These are phyloP conservation scores for Panonychus citri DNA, from an alignment of 1,140 invertebrate genomes.

Conservation along the genomic window DNA sequence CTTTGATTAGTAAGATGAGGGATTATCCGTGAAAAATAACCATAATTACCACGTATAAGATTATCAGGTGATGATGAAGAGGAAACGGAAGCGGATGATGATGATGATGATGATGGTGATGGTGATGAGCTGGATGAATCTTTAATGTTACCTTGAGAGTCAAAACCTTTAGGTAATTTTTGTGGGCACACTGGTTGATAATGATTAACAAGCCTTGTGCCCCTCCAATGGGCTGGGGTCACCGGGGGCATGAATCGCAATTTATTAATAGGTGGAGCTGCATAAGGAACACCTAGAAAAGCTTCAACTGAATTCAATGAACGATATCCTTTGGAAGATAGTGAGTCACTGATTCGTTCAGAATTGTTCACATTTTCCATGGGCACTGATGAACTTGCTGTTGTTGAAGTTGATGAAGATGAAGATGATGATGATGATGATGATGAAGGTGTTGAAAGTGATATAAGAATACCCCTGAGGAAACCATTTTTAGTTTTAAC, in stretches of 20 bases:
- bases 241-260: slow-evolving; percentile 84
- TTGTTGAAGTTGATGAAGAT: background rate
- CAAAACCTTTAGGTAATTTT: slow-evolving; percentile 29
- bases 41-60: background rate
- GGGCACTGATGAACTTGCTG: background rate
- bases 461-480: background rate
- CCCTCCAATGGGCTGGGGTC: slow-evolving; percentile 47
- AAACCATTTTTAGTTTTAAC: slow-evolving; percentile 1
- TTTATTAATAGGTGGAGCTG: slow-evolving; percentile 64
- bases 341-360: background rate
- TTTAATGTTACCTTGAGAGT: background rate
- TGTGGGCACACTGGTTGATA: slow-evolving; percentile 22
- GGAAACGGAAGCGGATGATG: too few species aligned
- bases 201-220: slow-evolving; percentile 35
- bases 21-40: slow-evolving; percentile 32
- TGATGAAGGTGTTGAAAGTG: background rate
- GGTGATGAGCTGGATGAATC: too few species aligned
- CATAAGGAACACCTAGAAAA: slow-evolving; percentile 35
- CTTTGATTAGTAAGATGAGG: slow-evolving; percentile 68
- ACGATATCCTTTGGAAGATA: background rate
- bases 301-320: slow-evolving; percentile 29
- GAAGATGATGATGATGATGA: background rate
- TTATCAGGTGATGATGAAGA: background rate
- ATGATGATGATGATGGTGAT: too few species aligned
- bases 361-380: background rate